phyloP scores from a whole-genome alignment of 2,888 invertebrate species.

The Hydrotaea cyrtoneurina region DNA sequence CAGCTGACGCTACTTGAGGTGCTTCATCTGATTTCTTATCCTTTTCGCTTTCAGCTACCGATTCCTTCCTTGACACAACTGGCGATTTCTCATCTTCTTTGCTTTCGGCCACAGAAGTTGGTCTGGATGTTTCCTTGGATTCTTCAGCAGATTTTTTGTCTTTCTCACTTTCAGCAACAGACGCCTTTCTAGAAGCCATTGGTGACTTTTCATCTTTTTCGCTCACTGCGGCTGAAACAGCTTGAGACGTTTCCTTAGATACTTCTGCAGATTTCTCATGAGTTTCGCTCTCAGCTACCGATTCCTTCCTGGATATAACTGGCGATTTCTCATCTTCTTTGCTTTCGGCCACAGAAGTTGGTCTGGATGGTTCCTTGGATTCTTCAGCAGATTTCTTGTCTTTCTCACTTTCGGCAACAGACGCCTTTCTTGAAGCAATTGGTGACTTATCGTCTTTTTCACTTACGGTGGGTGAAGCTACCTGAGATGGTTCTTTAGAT shows the following conservation, averaged over 20 bases:
- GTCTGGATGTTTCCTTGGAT: constrained; percentile 49
- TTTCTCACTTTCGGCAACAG: constrained; percentile 45
- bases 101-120: constrained; percentile 54
- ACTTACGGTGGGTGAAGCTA: constrained; percentile 60
- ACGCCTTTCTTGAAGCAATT: constrained; percentile 47
- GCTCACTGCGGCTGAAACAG: constrained; percentile 50
- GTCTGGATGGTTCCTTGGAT: constrained; percentile 35
- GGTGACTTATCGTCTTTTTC: constrained; percentile 62
- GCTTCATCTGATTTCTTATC: constrained; percentile 55
- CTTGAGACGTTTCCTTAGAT: constrained; percentile 60
- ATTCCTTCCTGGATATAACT: constrained; percentile 56
- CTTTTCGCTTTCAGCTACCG: constrained; percentile 53
- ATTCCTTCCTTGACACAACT: constrained; percentile 34
- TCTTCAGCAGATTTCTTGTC: constrained; percentile 51
- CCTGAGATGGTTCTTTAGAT: constrained; percentile 41
- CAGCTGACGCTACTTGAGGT: constrained; percentile 23
- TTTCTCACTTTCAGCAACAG: constrained; percentile 48
- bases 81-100: constrained; percentile 54
- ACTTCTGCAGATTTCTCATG: constrained; percentile 54
- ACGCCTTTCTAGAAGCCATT: constrained; percentile 30
- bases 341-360: constrained; percentile 41
- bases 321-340: constrained; percentile 34
- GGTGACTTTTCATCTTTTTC: constrained; percentile 46
- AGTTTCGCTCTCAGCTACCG: constrained; percentile 56
- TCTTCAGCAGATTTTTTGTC: constrained; percentile 20